These are phyloP conservation scores for Lepeophtheirus nordmannii DNA, from an alignment of 2,888 invertebrate species.

Conservation along the genomic window DNA sequence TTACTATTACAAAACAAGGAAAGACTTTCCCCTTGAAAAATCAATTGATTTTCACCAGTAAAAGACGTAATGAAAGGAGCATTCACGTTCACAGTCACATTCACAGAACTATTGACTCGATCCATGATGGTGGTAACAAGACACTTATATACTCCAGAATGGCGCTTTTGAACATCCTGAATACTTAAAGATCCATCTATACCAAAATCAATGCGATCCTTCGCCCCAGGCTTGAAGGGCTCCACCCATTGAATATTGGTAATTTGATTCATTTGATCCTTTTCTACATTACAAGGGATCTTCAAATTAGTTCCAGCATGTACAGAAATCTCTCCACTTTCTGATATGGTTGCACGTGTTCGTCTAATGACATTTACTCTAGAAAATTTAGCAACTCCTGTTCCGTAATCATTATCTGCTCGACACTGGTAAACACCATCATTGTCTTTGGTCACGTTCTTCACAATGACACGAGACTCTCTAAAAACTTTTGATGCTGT, in stretches of 20 bases:
- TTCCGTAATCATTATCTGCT: slow-evolving; percentile 14
- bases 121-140: slow-evolving; percentile 19
- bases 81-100: slow-evolving; percentile 18
- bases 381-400: slow-evolving; percentile 22
- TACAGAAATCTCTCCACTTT: slow-evolving; percentile 8
- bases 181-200: slow-evolving; percentile 22
- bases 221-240: slow-evolving; percentile 6
- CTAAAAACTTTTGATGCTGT: background rate
- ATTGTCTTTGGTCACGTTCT: slow-evolving; percentile 12
- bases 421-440: slow-evolving; percentile 23
- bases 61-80: slow-evolving; percentile 16
- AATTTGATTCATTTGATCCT: slow-evolving; percentile 17
- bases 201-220: slow-evolving; percentile 22
- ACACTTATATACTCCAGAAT: slow-evolving; percentile 16
- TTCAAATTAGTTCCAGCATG: slow-evolving; percentile 22
- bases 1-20: slow-evolving; percentile 4
- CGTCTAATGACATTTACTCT: slow-evolving; percentile 9
- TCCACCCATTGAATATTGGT: slow-evolving; percentile 23
- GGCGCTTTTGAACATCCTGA: slow-evolving; percentile 17
- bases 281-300: slow-evolving; percentile 2
- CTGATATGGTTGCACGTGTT: slow-evolving; percentile 14
- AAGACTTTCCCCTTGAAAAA: slow-evolving; percentile 10
- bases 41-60: background rate
- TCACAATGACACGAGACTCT: slow-evolving; percentile 11
- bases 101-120: slow-evolving; percentile 1